phyloP scores from a whole-genome alignment of 1,140 invertebrate genomes.

The Apis florea region DNA sequence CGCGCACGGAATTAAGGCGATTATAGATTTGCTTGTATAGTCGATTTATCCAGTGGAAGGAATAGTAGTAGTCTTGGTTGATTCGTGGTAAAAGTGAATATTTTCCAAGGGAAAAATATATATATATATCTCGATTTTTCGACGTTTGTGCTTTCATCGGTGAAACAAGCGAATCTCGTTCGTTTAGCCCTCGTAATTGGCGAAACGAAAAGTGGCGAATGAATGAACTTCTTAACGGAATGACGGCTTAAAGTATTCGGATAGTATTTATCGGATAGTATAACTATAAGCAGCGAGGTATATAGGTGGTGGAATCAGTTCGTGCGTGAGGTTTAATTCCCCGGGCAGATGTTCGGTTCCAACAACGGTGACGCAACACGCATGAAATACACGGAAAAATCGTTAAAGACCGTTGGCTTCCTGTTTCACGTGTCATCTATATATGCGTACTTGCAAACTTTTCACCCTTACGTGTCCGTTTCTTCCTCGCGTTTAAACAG shows the following conservation, averaged over 20 bases:
- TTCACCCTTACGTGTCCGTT: background rate
- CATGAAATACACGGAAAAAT: constrained; percentile 7
- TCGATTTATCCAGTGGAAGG: background rate
- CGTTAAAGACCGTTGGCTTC: constrained; percentile 11
- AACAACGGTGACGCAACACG: background rate
- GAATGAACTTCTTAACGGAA: background rate
- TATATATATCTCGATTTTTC: background rate
- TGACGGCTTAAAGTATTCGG: background rate
- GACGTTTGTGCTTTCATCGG: too few species aligned
- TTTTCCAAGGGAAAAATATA: background rate
- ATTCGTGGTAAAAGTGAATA: background rate
- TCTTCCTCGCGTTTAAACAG: background rate
- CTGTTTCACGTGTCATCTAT: background rate
- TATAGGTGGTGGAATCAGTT: background rate
- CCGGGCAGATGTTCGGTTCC: constrained; percentile 13
- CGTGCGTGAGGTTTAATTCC: background rate
- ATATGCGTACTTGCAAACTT: background rate
- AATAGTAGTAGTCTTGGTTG: too few species aligned
- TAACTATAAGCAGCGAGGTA: background rate
- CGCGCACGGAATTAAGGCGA: constrained; percentile 4
- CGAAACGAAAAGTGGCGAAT: background rate
- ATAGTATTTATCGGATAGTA: background rate
- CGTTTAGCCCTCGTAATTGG: background rate
- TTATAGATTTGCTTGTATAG: background rate
- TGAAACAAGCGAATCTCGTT: background rate